Base-by-base conservation (phyloP, 2,888 invertebrate species). In the Amblyteles armatorius region DNA sequence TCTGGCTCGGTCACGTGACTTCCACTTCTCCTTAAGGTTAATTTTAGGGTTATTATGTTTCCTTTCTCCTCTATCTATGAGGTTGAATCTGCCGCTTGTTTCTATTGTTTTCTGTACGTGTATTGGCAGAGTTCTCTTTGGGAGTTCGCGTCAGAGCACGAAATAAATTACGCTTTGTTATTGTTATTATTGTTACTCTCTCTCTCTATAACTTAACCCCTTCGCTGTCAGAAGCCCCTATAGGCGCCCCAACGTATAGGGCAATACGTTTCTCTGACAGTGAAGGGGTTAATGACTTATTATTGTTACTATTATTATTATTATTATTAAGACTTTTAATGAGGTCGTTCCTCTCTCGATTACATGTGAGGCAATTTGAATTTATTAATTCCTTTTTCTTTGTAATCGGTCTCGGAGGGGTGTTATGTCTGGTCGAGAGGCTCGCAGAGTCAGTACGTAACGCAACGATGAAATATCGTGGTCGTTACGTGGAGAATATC, bases 391-490 rank as follows among this genome's bases (percentile, higher is more conserved):
- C 0, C 26, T 57, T 26, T 19, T 22, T 52, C 9, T 9, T 3
- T 9, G 5, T 55, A 7, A 22, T 11, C 6, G 67, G 63, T 29
- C 16, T 26, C 57, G 57, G 67, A 65, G 68, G 60, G 26, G 22
- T 79, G 73, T 60, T 79, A 73, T 71, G 65, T 40, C 29, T 60
- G 19, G 55, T 52, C 44, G 50, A 65, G 69, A 84, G 57, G 71
- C 22, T 44, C 50, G 26, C 29, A 7, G 22, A 50, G 40, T 16
- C 57, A 63, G 52, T 19, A 76, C 80, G 67, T 82, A 79, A 83
- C 69, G 76, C 50, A 36, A 57, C 65, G 69, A 79, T 83, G 79
- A 79, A 79, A 79, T 79, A 79, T 74, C 73, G 79, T 55, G 83
- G 74, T 79, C 73, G 69, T 74, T 83, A 79, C 74, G 79, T 67